Evolutionary conservation across 2,797 vertebrate species (phyloP).

Genomic region (Lagodon rhomboides): DNA sequence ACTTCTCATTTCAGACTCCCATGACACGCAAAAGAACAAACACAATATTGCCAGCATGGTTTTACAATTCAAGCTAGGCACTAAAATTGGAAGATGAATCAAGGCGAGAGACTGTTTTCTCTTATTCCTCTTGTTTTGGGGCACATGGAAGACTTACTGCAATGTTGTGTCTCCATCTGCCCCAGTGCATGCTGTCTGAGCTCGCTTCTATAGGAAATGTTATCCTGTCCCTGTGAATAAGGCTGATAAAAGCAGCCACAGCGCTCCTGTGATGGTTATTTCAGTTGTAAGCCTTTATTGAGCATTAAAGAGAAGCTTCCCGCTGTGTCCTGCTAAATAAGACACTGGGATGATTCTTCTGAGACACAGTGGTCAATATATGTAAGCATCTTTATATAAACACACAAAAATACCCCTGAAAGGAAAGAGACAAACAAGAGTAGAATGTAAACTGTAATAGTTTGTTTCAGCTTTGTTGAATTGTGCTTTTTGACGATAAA

Average conservation of each 20-base stretch:
- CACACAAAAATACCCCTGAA: not conserved
- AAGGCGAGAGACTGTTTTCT: slow-evolving; percentile 7
- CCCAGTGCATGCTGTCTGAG: slow-evolving; percentile 2
- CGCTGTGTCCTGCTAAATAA: not conserved
- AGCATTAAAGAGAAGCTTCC: not conserved
- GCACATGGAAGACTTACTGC: slow-evolving; percentile 16
- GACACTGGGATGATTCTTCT: not conserved
- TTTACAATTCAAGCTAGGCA: slow-evolving; percentile 47
- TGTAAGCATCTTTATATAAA: not conserved
- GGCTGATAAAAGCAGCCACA: slow-evolving; percentile 2
- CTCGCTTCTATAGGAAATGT: slow-evolving; percentile 7
- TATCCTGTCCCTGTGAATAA: slow-evolving; percentile 7
- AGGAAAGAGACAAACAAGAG: not conserved
- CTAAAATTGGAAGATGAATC: slow-evolving; percentile 57
- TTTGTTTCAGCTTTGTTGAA: too few species aligned
- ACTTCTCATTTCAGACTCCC: slow-evolving; percentile 68
- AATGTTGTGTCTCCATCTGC: slow-evolving; percentile 15
- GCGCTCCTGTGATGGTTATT: slow-evolving; percentile 13
- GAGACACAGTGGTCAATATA: not conserved
- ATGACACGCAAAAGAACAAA: slow-evolving; percentile 64
- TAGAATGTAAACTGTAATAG: too few species aligned
- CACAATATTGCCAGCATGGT: slow-evolving; percentile 55
- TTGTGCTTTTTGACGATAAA: too few species aligned
- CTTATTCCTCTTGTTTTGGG: slow-evolving; percentile 37
- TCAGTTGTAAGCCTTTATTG: slow-evolving; percentile 5